phyloP scores from a whole-genome alignment of 2,888 invertebrate species.

The Ochlodes sylvanus region DNA sequence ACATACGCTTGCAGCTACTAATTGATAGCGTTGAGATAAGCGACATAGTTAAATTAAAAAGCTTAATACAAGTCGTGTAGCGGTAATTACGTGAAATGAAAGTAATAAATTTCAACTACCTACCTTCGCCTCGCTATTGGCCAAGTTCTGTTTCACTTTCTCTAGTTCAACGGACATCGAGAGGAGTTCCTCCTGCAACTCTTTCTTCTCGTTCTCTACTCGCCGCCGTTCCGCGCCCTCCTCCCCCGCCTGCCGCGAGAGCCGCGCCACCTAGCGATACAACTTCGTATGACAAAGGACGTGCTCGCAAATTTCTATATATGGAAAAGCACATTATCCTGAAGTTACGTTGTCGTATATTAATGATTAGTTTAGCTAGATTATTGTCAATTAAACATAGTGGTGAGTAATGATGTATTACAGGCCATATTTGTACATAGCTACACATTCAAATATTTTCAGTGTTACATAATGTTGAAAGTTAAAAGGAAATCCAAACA shows the following conservation, averaged over 20 bases:
- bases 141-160: slow-evolving; percentile 87
- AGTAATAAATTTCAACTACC: neutral
- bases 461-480: neutral
- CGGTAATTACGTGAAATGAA: neutral
- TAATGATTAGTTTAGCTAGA: too few species aligned
- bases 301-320: slow-evolving; percentile 4
- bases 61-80: neutral
- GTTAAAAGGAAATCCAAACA: neutral
- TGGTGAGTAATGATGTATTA: neutral
- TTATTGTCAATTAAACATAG: too few species aligned
- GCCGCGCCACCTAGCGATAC: slow-evolving; percentile 87
- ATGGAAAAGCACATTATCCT: neutral
- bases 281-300: slow-evolving; percentile 50
- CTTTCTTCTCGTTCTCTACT: slow-evolving; percentile 88
- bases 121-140: slow-evolving; percentile 89
- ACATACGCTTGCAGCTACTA: neutral
- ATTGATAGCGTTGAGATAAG: neutral
- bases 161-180: slow-evolving; percentile 88
- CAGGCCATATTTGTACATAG: neutral
- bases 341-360: neutral
- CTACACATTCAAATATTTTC: neutral
- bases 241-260: slow-evolving; percentile 93
- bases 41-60: neutral
- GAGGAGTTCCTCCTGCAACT: slow-evolving; percentile 86
- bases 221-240: slow-evolving; percentile 92